phyloP scores from a whole-genome alignment of 2,113 vertebrate genomes.

The Corythornis vintsioides region DNA sequence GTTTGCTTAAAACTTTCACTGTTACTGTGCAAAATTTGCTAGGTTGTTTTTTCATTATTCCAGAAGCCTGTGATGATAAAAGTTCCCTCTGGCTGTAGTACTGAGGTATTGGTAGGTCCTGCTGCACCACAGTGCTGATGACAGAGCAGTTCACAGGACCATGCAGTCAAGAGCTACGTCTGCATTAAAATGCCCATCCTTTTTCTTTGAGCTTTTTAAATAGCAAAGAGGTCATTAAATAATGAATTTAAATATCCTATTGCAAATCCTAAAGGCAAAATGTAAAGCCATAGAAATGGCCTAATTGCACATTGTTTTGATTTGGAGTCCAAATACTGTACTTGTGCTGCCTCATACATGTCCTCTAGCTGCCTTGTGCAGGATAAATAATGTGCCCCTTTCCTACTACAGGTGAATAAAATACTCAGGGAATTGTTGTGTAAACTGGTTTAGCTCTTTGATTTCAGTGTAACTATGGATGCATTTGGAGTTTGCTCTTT shows the following conservation, averaged over 20 bases:
- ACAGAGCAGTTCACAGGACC: neutral
- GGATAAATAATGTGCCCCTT: neutral
- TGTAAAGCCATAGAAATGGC: neutral
- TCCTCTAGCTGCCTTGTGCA: neutral
- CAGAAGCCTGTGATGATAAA: neutral
- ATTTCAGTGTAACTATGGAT: neutral
- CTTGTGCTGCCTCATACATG: neutral
- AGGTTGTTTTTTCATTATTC: neutral
- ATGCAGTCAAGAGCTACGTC: neutral
- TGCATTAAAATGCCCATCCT: neutral
- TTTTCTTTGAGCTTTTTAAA: neutral
- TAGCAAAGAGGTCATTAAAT: neutral
- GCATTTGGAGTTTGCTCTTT: neutral
- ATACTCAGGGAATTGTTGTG: neutral
- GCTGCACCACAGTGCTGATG: neutral
- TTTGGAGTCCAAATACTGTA: neutral
- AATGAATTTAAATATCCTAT: neutral
- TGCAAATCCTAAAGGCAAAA: neutral
- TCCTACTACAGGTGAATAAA: neutral
- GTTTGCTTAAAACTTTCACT: neutral
- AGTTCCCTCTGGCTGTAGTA: neutral
- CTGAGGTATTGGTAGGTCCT: neutral
- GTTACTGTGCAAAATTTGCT: neutral
- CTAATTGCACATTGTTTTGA: accelerated
- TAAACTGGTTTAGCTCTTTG: neutral